phyloP scores from a whole-genome alignment of 2,888 invertebrate species.

The Malacosoma neustria region DNA sequence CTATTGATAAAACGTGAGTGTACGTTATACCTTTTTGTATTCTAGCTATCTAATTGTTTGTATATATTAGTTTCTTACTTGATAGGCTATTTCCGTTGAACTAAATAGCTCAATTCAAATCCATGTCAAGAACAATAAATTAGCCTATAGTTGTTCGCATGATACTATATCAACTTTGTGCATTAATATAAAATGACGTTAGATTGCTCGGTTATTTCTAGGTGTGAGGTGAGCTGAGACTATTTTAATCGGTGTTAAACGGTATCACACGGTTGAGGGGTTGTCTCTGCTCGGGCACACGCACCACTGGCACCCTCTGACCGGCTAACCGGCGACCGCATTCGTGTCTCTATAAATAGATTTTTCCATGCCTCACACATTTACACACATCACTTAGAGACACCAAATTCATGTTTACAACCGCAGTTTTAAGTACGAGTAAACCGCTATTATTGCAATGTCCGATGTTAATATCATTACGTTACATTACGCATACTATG shows the following conservation, averaged over 20 bases:
- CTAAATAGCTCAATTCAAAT: conserved; percentile 2
- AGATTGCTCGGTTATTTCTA: background rate
- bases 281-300: conserved; percentile 32
- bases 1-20: too few relatives aligned
- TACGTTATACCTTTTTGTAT: too few relatives aligned
- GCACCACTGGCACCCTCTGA: conserved; percentile 46
- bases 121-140: background rate
- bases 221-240: background rate
- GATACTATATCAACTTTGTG: too few relatives aligned
- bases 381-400: background rate
- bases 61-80: conserved; percentile 1
- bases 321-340: conserved; percentile 29
- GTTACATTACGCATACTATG: too few relatives aligned
- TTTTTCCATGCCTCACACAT: background rate
- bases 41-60: background rate
- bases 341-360: conserved; percentile 40
- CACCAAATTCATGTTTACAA: background rate
- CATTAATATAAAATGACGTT: too few relatives aligned
- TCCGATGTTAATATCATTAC: too few relatives aligned
- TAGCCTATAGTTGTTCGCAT: background rate
- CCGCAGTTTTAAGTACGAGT: background rate
- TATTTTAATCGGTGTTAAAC: background rate
- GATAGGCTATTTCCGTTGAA: conserved; percentile 4
- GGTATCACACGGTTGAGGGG: conserved; percentile 37
- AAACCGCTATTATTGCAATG: background rate